Evolutionary conservation across 2,797 vertebrate genomes (phyloP).

Genomic region (Lagorchestes hirsutus): DNA sequence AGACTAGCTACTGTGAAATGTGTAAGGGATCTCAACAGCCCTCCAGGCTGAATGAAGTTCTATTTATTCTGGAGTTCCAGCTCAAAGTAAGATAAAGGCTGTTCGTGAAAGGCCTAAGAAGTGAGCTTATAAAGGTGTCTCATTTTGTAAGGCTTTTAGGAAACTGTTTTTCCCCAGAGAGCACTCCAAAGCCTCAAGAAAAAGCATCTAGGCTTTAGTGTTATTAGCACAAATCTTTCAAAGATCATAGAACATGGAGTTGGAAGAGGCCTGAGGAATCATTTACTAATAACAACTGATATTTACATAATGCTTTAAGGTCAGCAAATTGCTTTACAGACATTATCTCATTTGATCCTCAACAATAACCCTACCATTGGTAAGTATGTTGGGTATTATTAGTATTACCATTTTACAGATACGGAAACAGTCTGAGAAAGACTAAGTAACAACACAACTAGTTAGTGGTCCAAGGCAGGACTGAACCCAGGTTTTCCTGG

Average conservation of each 20-base stretch:
- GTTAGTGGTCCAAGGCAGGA: neutral
- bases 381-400: neutral
- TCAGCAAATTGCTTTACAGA: neutral
- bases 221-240: neutral
- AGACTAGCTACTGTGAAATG: neutral
- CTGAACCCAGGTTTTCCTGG: neutral
- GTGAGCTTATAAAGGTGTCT: fast-evolving
- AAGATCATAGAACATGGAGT: neutral
- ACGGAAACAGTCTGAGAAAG: neutral
- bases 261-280: neutral
- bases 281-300: neutral
- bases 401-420: neutral
- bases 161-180: neutral
- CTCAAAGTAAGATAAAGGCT: neutral
- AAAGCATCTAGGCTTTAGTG: neutral
- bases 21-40: neutral
- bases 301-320: neutral
- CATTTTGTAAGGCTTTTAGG: neutral
- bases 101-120: constrained; percentile 7
- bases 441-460: neutral
- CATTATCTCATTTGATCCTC: neutral
- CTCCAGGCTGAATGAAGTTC: neutral
- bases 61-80: neutral
- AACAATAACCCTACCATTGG: neutral
- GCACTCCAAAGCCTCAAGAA: neutral